Base-by-base conservation (phyloP, 2,113 vertebrate species). In the Scophthalmus maximus region DNA sequence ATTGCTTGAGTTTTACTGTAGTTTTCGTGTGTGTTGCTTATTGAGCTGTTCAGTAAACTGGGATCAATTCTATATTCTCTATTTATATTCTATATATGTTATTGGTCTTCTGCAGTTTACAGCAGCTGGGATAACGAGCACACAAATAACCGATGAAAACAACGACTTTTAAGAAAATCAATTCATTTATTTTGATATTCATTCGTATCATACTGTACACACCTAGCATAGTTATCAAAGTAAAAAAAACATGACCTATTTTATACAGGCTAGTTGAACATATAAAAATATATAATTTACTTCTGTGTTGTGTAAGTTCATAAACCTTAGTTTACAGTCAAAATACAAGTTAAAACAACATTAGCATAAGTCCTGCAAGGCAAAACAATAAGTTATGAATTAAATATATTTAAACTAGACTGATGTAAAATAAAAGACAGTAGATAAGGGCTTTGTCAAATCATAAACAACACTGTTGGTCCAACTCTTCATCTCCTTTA, bases 401-500 rank as follows among this genome's bases (percentile, higher is more conserved):
- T 23, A 47, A 22, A 47, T 22, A 47, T 0, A 47, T 47, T 46
- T 47, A 47, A 47, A 47, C 8, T 47, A 22, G 7, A 46, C 44
- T 46, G 18, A 1, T 30, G 15, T 8, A 14, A 68, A 72, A 22
- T 32, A 0, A 42, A 30, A 71, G n/a, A 30, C 56, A n/a, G 8
- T 44, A 2, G 32, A 22, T 25, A 4, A 70, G 26, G 1, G 5
- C 23, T 22, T 34, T 32, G 46, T 59, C 36, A 63, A 29, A 47
- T 26, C 8, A 62, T 46, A 34, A 22, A 47, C 1, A 51, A 58
- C 11, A 76, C 76, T 85, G 82, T 8, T 56, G 7, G 15, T 59
- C 17, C 56, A 38, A 27, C 61, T 34, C 32, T 34, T 1, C 29
- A 67, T 20, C 30, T 63, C 46, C n/a, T 68, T 36, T 46, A 74